phyloP scores from a whole-genome alignment of 2,113 vertebrate species.

The Romanogobio albipinnatus region DNA sequence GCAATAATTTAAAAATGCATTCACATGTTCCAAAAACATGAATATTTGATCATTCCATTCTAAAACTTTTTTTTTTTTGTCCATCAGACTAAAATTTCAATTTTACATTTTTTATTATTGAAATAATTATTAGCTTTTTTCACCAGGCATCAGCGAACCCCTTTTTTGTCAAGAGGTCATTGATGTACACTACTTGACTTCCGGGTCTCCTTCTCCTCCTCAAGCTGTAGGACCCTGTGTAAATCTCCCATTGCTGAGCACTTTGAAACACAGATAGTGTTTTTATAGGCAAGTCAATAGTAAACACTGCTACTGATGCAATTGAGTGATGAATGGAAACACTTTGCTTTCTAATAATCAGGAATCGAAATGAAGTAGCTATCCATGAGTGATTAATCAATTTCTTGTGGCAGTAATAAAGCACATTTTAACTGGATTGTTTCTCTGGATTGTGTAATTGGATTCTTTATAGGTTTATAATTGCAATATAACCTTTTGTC shows the following conservation, averaged over 20 bases:
- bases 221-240: not conserved
- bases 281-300: conserved; percentile 6
- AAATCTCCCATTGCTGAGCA: not conserved
- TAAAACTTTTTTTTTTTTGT: too few relatives aligned
- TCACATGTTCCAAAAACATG: too few relatives aligned
- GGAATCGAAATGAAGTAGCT: not conserved
- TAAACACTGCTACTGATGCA: not conserved
- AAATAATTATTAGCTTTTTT: too few relatives aligned
- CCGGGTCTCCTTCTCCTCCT: not conserved
- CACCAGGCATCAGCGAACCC: too few relatives aligned
- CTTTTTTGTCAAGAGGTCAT: too few relatives aligned
- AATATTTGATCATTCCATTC: too few relatives aligned
- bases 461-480: conserved; percentile 1
- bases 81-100: too few relatives aligned
- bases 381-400: conserved; percentile 4
- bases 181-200: not conserved
- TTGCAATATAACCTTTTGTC: not conserved
- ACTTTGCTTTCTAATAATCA: conserved; percentile 13
- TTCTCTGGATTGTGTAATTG: conserved; percentile 2
- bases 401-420: not conserved
- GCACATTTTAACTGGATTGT: not conserved
- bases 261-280: not conserved
- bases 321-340: conserved; percentile 9
- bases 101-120: too few relatives aligned
- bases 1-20: too few relatives aligned